Conservation (phyloP, 1,140 invertebrate species). For the Artemia franciscana region DNA sequence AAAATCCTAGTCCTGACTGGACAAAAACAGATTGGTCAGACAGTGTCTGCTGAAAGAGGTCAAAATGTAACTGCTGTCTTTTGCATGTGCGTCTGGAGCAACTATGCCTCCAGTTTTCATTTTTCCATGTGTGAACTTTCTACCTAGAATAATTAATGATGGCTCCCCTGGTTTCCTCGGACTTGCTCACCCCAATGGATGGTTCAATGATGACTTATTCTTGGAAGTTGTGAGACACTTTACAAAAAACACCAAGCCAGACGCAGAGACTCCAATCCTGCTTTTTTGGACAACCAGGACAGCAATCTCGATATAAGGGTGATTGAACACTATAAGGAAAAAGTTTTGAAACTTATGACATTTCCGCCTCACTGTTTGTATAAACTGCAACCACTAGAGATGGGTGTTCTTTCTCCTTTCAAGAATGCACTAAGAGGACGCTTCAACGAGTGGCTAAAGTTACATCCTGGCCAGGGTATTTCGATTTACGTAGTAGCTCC, state of each 20-base stretch:
- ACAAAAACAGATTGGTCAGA: slow-evolving; percentile 20
- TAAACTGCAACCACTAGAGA: slow-evolving; percentile 18
- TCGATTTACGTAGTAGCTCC: no score
- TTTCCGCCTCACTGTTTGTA: slow-evolving; percentile 17
- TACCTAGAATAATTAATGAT: slow-evolving; percentile 22
- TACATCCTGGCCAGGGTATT: no score
- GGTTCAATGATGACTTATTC: slow-evolving; percentile 16
- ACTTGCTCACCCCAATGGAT: slow-evolving; percentile 11
- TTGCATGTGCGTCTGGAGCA: slow-evolving; percentile 19
- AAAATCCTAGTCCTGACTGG: slow-evolving; percentile 13
- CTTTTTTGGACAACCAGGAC: slow-evolving; percentile 11
- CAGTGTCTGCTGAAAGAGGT: slow-evolving; percentile 20
- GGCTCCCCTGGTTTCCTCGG: slow-evolving; percentile 18
- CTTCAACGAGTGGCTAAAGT: slow-evolving; percentile 10
- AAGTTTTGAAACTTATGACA: slow-evolving; percentile 25
- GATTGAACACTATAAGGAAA: slow-evolving; percentile 24
- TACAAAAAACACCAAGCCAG: slow-evolving; percentile 13
- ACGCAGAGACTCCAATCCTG: slow-evolving; percentile 14
- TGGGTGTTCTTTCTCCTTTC: no score
- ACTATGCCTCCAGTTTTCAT: slow-evolving; percentile 21
- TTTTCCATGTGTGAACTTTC: slow-evolving; percentile 20
- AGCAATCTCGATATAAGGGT: slow-evolving; percentile 12
- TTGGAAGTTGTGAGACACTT: slow-evolving; percentile 18
- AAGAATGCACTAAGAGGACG: slow-evolving; percentile 12
- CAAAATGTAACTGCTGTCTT: slow-evolving; percentile 19